Evolutionary conservation across 2,888 invertebrate genomes (phyloP), one percentile per base, ranked within the genome.

Genomic region (Chaetogeoica ovagalla): DNA sequence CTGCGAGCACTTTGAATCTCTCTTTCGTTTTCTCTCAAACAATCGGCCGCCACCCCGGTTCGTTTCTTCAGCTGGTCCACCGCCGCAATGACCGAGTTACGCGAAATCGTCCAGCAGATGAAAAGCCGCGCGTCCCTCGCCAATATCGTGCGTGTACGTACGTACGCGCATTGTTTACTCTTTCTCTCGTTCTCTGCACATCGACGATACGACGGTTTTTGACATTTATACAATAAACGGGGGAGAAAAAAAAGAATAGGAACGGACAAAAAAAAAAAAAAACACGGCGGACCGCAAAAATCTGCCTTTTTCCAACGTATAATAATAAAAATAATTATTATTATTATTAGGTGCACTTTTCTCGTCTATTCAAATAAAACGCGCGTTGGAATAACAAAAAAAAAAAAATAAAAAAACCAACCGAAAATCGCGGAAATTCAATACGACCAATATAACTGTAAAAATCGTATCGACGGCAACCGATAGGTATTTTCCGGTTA

Each of bases 401-500:
- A n/a, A 19, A 57, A 23, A 23, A 19, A 76, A 76, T 59, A 76
- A 17, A 17, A 63, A 74, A 52, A 65, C 37, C 43, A 7, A 9
- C 63, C 17, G 21, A 39, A 30, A 30, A 39, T 75, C 39, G 55
- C 52, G 19, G 79, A 79, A 79, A 79, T 71, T 79, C 57, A 79
- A 79, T 79, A 70, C 70, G 48, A 15, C 48, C 13, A 15, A 15
- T 39, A 55, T 79, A 79, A 79, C 79, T 70, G 79, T 79, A 79
- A 79, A 77, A 30, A 71, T 65, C 71, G 70, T 9, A 23, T 52
- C 37, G 30, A 55, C 55, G 30, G 30, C 19, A 71, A 79, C 62
- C 65, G 79, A 79, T 79, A 79, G 70, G 70, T 70, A 63, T 79
- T 79, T 79, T 79, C 79, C 79, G 79, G 79, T 79, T 55, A 65